Evolutionary conservation across 2,113 vertebrate species (phyloP).

Genomic region (Rhinichthys klamathensis): DNA sequence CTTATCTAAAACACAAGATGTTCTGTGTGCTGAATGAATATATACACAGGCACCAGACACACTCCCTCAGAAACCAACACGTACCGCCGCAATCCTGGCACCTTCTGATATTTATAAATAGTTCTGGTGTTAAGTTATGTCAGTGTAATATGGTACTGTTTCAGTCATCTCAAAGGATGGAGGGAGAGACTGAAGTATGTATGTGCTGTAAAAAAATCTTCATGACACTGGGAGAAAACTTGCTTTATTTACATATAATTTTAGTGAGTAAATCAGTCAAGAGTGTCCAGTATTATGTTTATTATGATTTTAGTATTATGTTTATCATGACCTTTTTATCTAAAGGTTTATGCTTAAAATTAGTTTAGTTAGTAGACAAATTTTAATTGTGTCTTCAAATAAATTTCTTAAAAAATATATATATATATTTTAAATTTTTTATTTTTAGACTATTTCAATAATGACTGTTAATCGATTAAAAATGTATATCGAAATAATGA

Average conservation of each 20-base stretch:
- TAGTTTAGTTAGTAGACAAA: not conserved
- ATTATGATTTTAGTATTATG: not conserved
- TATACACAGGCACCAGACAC: slow-evolving; percentile 19
- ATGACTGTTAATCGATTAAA: not conserved
- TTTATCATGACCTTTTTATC: not conserved
- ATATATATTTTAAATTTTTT: too few relatives aligned
- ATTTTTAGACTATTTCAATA: not conserved
- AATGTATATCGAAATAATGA: not conserved
- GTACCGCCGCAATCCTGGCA: not conserved
- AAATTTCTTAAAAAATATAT: not conserved
- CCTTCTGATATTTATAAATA: slow-evolving; percentile 33
- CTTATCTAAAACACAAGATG: slow-evolving; percentile 4
- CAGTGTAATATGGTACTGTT: slow-evolving; percentile 33
- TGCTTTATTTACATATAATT: not conserved
- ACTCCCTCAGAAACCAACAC: slow-evolving; percentile 35
- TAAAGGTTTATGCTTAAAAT: not conserved
- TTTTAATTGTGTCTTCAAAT: not conserved
- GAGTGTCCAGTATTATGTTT: not conserved
- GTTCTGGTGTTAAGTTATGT: slow-evolving; percentile 26
- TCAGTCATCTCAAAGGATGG: not conserved
- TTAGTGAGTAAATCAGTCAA: not conserved
- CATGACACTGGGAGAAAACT: not conserved
- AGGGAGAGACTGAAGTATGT: not conserved
- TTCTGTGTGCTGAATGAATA: slow-evolving; percentile 21
- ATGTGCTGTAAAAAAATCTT: not conserved